Conservation (phyloP, 2,797 vertebrate species). For the Hippoglossus hippoglossus region DNA sequence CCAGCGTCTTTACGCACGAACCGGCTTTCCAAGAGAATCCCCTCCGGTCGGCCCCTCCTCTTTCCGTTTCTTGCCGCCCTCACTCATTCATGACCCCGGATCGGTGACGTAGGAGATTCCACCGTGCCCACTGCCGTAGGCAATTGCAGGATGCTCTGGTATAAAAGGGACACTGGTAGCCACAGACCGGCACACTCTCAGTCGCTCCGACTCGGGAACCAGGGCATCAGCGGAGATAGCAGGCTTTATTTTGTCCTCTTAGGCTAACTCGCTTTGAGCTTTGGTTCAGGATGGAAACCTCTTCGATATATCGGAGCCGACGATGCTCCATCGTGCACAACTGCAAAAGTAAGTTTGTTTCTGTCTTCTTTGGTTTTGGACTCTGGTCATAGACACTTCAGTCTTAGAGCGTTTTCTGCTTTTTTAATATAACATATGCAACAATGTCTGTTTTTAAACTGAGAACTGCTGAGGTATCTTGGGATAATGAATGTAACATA, state of each 20-base stretch:
- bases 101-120: slow-evolving; percentile 87
- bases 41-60: slow-evolving; percentile 73
- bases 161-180: slow-evolving; percentile 76
- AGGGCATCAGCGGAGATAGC: slow-evolving; percentile 90
- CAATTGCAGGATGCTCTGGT: slow-evolving; percentile 74
- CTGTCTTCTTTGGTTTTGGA: slow-evolving; percentile 24
- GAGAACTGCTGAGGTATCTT: neutral
- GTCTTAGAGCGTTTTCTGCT: neutral
- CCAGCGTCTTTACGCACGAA: slow-evolving; percentile 76
- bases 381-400: neutral
- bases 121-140: slow-evolving; percentile 86
- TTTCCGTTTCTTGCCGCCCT: slow-evolving; percentile 83
- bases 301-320: slow-evolving; percentile 84
- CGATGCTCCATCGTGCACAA: slow-evolving; percentile 83
- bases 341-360: slow-evolving; percentile 84
- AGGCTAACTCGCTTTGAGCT: slow-evolving; percentile 90
- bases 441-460: slow-evolving; percentile 13
- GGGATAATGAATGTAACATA: neutral
- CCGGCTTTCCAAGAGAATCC: slow-evolving; percentile 74
- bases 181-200: slow-evolving; percentile 82
- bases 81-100: slow-evolving; percentile 82
- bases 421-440: slow-evolving; percentile 12
- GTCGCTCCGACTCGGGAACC: slow-evolving; percentile 88
- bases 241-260: slow-evolving; percentile 79
- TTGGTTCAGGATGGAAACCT: slow-evolving; percentile 88